Base-by-base conservation (phyloP, 1,140 invertebrate species). In the Lepidotrigona ventralis region DNA sequence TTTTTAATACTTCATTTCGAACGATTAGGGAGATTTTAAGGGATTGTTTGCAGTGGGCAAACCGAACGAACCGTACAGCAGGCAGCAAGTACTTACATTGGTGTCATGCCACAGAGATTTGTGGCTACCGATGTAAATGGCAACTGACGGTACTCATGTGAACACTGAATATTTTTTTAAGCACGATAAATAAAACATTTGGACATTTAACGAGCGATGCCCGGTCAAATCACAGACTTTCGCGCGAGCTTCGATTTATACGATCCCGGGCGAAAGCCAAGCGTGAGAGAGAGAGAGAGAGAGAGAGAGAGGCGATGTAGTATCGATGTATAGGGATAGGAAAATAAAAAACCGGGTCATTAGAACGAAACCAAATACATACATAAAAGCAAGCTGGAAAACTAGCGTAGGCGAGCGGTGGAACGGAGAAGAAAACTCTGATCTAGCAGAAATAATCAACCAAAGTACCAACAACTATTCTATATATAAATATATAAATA, bases 381-480 rank as follows among this genome's bases (percentile, higher is more conserved):
- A 76, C 56, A 79, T 81, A 46, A 81, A 85, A 29, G 68, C 85
- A 86, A 60, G 77, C 63, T 90, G 86, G 84, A 26, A 33, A 73
- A 23, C 72, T 91, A 89, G 81, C 85, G 53, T 71, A 89, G 90
- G 86, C 83, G 86, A 86, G 90, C 88, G 89, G 87, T 90, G 88
- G 86, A 90, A 90, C 90, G 90, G 89, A 89, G 91, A 91, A 86
- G 87, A 91, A 88, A 91, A 90, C 85, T 88, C 89, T 90, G 89
- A 92, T 91, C 91, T 91, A 89, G 87, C 85, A 83, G 77, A 90
- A 92, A 86, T 90, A 91, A 92, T 93, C 91, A 88, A 92, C 90
- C 75, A 89, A 92, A 89, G 92, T 93, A 92, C 92, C 92, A 90
- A 91, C 85, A 92, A 91, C 82, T 91, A 86, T 90, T 84, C 80